Evolutionary conservation across 2,113 vertebrate species (phyloP).

Genomic region (Corapipo altera): DNA sequence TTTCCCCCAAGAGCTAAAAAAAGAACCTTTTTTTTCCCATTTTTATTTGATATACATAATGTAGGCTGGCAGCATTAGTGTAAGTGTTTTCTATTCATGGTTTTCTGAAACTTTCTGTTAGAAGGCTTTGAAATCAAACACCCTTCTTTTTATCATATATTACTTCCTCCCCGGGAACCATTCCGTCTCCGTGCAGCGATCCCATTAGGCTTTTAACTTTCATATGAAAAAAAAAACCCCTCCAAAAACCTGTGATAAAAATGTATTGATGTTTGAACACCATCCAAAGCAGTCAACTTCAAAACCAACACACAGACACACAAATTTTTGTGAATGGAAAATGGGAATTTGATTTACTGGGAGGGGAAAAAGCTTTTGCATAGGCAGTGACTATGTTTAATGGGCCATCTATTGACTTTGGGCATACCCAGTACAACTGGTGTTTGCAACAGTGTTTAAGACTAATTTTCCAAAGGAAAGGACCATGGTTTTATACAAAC

Average conservation of each 20-base stretch:
- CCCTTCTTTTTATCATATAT: constrained; percentile 69
- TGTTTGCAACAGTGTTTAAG: neutral
- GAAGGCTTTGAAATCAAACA: constrained; percentile 74
- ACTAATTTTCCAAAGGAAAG: neutral
- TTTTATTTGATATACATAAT: constrained; percentile 32
- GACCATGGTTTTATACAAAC: neutral
- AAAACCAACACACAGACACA: neutral
- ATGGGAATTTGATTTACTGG: neutral
- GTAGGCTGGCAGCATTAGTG: constrained; percentile 34
- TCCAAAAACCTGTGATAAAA: constrained; percentile 61
- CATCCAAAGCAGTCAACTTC: constrained; percentile 50
- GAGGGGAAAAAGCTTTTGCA: neutral
- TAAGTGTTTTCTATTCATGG: constrained; percentile 50
- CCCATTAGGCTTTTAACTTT: constrained; percentile 70
- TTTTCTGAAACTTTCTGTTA: constrained; percentile 37
- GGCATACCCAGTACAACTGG: neutral
- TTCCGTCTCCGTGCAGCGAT: constrained; percentile 49
- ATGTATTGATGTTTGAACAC: constrained; percentile 67
- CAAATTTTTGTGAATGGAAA: neutral
- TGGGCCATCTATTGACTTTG: neutral
- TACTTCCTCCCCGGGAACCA: constrained; percentile 70
- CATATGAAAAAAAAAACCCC: constrained; percentile 1
- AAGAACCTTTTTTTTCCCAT: neutral
- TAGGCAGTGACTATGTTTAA: neutral
- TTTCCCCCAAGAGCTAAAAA: constrained; percentile 58